Evolutionary conservation across 2,113 vertebrate genomes (phyloP).

Genomic region (Anser brachyrhynchus): DNA sequence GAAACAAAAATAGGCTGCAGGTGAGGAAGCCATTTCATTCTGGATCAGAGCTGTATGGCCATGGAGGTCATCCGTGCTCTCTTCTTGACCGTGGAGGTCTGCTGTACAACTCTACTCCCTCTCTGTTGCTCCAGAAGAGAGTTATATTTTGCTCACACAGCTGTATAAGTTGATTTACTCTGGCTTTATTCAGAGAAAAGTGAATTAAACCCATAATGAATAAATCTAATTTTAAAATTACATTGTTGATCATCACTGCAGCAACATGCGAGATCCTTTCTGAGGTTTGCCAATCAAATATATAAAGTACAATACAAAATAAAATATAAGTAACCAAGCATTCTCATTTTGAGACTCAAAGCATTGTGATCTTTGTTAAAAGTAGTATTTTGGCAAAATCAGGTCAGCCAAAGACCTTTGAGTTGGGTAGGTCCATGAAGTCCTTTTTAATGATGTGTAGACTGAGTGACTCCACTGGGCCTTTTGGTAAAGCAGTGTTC

Average conservation of each 20-base stretch:
- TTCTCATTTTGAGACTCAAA: background rate
- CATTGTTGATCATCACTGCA: constrained; percentile 45
- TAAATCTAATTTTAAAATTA: constrained; percentile 70
- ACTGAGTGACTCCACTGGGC: constrained; percentile 45
- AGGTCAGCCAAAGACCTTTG: background rate
- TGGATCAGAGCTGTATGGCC: background rate
- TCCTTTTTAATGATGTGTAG: constrained; percentile 5
- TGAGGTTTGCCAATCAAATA: background rate
- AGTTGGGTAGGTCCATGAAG: background rate
- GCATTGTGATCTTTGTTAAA: background rate
- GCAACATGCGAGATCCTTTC: constrained; percentile 40
- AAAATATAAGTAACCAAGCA: background rate
- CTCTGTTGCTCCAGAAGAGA: constrained; percentile 19
- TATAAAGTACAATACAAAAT: background rate
- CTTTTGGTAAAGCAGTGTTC: constrained; percentile 5
- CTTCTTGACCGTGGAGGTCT: background rate
- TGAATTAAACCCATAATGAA: constrained; percentile 57
- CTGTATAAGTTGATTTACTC: constrained; percentile 60
- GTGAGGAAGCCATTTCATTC: background rate
- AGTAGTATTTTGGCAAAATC: background rate
- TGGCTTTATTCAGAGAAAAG: constrained; percentile 59
- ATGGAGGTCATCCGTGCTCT: background rate
- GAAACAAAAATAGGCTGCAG: background rate
- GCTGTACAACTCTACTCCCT: background rate
- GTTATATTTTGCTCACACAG: constrained; percentile 26